Evolutionary conservation across 2,797 vertebrate species (phyloP), one percentile per base, ranked within the genome.

Genomic region (Melopsittacus undulatus): DNA sequence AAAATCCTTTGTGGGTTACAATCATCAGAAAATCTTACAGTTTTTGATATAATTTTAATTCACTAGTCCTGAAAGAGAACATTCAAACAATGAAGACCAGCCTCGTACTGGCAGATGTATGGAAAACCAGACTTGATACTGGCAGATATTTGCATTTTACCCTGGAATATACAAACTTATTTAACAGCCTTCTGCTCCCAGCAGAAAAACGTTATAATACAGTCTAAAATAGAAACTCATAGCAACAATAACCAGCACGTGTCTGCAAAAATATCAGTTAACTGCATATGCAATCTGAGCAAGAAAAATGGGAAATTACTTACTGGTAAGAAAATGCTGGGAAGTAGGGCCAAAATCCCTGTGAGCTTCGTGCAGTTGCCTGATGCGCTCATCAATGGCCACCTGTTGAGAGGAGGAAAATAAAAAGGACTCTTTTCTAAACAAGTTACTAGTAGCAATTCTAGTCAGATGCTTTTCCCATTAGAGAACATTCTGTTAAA

Each of bases 351-450:
- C 98, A 94, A 99, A 99, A 97, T 99, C 99, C 87, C 98, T 98
- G 91, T 99, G 98, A 96, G 99, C 99, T 77, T 99, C 99, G 2
- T 98, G 98, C 97, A 99, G 98, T 95, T 99, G 99, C 95, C 98
- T 98, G 95, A 99, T 98, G 91, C 99, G 98, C 68, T 99, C 99
- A 83, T 98, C 98, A 93, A 99, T 97, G 6, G 98, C 98, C 83
- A 99, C 97, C 99, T 99, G 97, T 87, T 90, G 72, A 95, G 9
- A 95, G 40, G 54, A 89, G 32, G 80, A 78, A 97, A 91, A 95
- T 24, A 96, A 79, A 80, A 93, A 84, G 94, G 0, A 95, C 14
- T 80, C 34, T 92, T 18, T 87, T 90, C 30, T 77, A 77, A 92
- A 79, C 43, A 70, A 75, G 51, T 46, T 96, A 92, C 42, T 81